Evolutionary conservation across 2,113 vertebrate species (phyloP).

Genomic region (Mobula hypostoma): DNA sequence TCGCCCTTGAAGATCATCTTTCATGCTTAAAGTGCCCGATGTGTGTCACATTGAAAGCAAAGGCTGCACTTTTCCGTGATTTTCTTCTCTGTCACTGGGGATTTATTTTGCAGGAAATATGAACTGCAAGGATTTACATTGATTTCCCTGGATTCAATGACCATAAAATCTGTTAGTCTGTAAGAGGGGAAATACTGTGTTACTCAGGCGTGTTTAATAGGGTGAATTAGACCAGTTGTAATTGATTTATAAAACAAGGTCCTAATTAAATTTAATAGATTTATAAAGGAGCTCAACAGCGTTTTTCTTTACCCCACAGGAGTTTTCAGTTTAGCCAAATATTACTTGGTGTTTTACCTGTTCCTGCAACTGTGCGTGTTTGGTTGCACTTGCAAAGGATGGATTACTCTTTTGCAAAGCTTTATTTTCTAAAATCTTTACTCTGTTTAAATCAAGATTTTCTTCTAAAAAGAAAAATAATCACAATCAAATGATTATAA

Average conservation of each 20-base stretch:
- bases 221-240: neutral
- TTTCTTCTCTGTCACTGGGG: slow-evolving; percentile 19
- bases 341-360: neutral
- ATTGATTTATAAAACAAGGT: slow-evolving; percentile 30
- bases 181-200: slow-evolving; percentile 25
- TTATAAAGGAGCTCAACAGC: neutral
- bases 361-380: neutral
- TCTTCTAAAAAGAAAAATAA: neutral
- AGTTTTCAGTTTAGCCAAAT: neutral
- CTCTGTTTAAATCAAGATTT: neutral
- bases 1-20: slow-evolving; percentile 18
- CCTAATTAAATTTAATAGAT: slow-evolving; percentile 31
- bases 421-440: neutral
- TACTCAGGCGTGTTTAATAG: slow-evolving; percentile 3
- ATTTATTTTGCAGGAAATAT: slow-evolving; percentile 30
- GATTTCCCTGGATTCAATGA: slow-evolving; percentile 20
- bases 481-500: neutral
- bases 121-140: slow-evolving; percentile 30
- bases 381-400: neutral
- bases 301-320: neutral
- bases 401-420: neutral
- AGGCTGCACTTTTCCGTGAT: slow-evolving; percentile 23
- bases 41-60: neutral
- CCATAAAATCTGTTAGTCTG: slow-evolving; percentile 20
- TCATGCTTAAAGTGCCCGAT: slow-evolving; percentile 21